Evolutionary conservation across 2,797 vertebrate genomes (phyloP).

Genomic region (Crocidura indochinensis): DNA sequence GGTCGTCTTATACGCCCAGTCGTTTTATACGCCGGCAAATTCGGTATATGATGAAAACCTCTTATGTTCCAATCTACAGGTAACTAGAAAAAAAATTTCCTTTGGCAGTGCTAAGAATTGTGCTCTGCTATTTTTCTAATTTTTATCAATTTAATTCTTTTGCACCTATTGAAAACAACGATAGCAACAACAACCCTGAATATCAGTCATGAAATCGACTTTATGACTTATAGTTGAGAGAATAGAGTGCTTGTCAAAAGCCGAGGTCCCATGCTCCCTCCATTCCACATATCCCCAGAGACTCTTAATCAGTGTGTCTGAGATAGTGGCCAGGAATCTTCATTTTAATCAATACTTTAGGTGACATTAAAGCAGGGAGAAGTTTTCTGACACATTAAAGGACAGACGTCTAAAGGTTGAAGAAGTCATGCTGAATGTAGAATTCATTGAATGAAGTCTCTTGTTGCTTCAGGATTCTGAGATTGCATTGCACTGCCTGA

Average conservation of each 20-base stretch:
- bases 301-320: conserved; percentile 10
- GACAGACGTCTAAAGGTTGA: background rate
- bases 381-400: conserved; percentile 15
- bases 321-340: background rate
- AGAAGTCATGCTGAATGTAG: background rate
- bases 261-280: background rate
- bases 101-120: conserved; percentile 4
- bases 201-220: conserved; percentile 20
- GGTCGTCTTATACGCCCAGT: too few relatives aligned
- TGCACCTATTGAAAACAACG: conserved; percentile 21
- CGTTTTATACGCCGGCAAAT: too few relatives aligned
- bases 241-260: conserved; percentile 38
- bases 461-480: background rate
- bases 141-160: conserved; percentile 60
- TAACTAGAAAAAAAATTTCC: conserved; percentile 39
- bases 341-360: conserved; percentile 4
- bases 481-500: background rate
- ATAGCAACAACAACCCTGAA: background rate
- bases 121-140: conserved; percentile 57
- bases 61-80: conserved; percentile 5
- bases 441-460: background rate
- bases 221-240: conserved; percentile 52
- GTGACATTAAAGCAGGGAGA: conserved; percentile 5
- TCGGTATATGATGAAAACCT: background rate
- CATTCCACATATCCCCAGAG: background rate